phyloP scores from a whole-genome alignment of 2,888 invertebrate genomes.

The Vannuccia rotundouncinata region DNA sequence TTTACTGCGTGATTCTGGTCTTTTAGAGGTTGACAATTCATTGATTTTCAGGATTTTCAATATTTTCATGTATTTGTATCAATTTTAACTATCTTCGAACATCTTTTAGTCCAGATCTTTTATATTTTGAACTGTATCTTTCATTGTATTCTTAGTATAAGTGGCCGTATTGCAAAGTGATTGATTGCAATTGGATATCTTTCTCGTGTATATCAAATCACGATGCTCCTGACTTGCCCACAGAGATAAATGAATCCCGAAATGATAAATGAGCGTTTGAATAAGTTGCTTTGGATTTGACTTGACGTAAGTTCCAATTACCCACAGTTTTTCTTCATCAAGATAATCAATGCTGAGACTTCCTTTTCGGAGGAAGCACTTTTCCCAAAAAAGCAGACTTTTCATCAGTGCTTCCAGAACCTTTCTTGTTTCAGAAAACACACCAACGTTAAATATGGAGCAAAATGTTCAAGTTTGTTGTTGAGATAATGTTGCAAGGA shows the following conservation, averaged over 20 bases:
- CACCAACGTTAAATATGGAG: background rate
- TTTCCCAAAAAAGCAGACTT: conserved; percentile 5
- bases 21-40: background rate
- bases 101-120: background rate
- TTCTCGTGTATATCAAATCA: background rate
- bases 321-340: background rate
- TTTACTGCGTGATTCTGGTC: background rate
- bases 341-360: conserved; percentile 5
- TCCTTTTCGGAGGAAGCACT: conserved; percentile 2
- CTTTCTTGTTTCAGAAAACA: conserved; percentile 6
- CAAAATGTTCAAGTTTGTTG: no score
- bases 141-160: background rate
- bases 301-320: background rate
- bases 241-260: background rate
- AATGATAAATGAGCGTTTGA: conserved; percentile 7
- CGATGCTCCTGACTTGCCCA: background rate
- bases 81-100: background rate
- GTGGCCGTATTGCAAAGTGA: background rate
- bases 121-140: background rate
- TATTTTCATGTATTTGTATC: background rate
- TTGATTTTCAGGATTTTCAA: background rate
- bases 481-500: no score
- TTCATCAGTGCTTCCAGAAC: background rate
- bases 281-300: conserved; percentile 1
- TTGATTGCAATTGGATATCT: background rate